Conservation (phyloP, 2,113 vertebrate species). For the Zapornia atra region DNA sequence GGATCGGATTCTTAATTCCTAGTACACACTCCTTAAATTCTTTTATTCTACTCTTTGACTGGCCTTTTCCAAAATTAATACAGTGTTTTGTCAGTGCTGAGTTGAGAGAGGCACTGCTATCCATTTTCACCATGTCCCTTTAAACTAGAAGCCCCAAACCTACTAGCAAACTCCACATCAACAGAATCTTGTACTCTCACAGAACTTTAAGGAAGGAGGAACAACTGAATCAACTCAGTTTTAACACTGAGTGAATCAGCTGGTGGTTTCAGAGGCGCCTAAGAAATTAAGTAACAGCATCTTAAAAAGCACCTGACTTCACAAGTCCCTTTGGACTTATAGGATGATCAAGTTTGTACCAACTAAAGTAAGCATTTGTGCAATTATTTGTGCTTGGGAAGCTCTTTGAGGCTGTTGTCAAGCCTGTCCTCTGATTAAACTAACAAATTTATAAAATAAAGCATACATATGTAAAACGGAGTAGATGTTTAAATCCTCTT, state of each 20-base stretch:
- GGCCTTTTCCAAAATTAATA: background rate
- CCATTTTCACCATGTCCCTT: background rate
- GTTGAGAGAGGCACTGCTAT: background rate
- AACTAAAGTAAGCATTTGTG: background rate
- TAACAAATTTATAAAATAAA: background rate
- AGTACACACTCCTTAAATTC: background rate
- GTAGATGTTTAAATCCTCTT: background rate
- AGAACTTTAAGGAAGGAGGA: background rate
- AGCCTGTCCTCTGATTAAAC: background rate
- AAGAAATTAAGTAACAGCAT: background rate
- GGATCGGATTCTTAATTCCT: background rate
- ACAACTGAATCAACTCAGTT: background rate
- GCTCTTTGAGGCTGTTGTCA: background rate
- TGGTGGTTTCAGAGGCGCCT: background rate
- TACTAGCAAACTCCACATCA: background rate
- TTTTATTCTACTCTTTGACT: background rate
- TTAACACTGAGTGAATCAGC: background rate
- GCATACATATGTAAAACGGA: background rate
- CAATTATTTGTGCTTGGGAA: background rate
- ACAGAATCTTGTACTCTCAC: background rate
- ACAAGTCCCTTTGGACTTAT: background rate
- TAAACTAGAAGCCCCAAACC: background rate
- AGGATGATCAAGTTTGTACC: background rate
- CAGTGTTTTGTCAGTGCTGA: background rate
- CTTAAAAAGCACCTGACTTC: background rate